Conservation (phyloP, 2,113 vertebrate genomes). For the Psophia crepitans region DNA sequence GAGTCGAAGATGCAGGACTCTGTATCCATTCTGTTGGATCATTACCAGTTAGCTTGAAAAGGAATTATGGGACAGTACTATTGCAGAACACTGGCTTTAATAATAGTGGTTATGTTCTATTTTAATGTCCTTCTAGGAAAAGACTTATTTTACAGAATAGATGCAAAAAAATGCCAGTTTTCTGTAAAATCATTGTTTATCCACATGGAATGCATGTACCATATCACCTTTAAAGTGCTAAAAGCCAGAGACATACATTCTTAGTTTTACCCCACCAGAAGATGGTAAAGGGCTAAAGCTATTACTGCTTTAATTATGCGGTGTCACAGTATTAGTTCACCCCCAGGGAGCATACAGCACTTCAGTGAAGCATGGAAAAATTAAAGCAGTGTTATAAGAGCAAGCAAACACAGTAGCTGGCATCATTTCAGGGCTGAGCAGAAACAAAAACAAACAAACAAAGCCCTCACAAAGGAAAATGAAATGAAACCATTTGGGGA, state of each 20-base stretch:
- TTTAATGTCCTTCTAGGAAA: background rate
- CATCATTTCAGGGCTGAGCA: slow-evolving; percentile 49
- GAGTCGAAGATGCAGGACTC: background rate
- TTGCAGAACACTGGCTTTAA: background rate
- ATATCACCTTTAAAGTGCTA: slow-evolving; percentile 71
- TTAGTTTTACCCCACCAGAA: slow-evolving; percentile 49
- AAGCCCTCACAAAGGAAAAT: slow-evolving; percentile 40
- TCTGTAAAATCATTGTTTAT: slow-evolving; percentile 16
- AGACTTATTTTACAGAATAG: background rate
- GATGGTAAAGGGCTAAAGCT: slow-evolving; percentile 52
- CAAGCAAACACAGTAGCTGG: slow-evolving; percentile 64
- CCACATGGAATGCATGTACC: slow-evolving; percentile 53
- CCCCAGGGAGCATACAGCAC: slow-evolving; percentile 36
- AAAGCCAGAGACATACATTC: slow-evolving; percentile 59
- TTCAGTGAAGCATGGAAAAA: slow-evolving; percentile 64
- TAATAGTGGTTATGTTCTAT: background rate
- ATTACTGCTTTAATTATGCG: slow-evolving; percentile 2
- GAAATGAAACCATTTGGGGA: background rate
- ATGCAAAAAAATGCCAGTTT: background rate
- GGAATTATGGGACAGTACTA: background rate
- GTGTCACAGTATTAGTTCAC: slow-evolving; percentile 26
- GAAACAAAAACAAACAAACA: slow-evolving; percentile 28
- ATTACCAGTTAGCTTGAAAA: slow-evolving; percentile 2
- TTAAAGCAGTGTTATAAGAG: slow-evolving; percentile 68
- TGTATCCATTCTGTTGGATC: background rate